Conservation (phyloP, 2,888 invertebrate genomes). For the Caradrina clavipalpis region DNA sequence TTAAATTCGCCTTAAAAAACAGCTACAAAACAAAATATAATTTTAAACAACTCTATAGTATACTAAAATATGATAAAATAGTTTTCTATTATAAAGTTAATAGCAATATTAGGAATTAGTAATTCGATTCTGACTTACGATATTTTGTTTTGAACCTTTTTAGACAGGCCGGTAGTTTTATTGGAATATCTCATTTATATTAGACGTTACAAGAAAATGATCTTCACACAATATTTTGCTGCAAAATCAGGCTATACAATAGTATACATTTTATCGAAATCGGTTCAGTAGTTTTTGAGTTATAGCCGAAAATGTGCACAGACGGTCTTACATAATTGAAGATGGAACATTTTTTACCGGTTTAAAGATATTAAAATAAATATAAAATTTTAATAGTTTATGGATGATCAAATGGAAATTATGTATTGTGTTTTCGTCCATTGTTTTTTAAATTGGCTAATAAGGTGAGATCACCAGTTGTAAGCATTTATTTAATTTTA, state of each 20-base stretch:
- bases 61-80: conserved; percentile 18
- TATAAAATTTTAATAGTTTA: conserved; percentile 42
- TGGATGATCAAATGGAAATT: conserved; percentile 33
- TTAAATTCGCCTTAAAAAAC: conserved; percentile 22
- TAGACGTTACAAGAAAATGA: neutral
- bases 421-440: conserved; percentile 20
- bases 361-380: conserved; percentile 19
- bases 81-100: conserved; percentile 10
- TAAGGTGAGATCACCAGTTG: conserved; percentile 27
- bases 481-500: neutral
- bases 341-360: neutral
- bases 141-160: conserved; percentile 21
- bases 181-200: neutral
- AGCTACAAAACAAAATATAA: conserved; percentile 1
- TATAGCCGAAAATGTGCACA: conserved; percentile 29
- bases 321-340: conserved; percentile 3
- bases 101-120: conserved; percentile 26
- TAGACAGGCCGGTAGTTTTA: conserved; percentile 5
- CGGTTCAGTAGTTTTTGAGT: conserved; percentile 25
- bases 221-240: neutral
- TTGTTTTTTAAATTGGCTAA: conserved; percentile 31
- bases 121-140: conserved; percentile 18
- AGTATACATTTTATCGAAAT: conserved; percentile 18
- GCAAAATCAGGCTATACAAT: neutral
- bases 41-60: conserved; percentile 9